Percentiles rank a stretch among this genome's conserved stretches.
Evolutionary conservation across 2,888 invertebrate species (phyloP).

Genomic region (Theretra japonica): DNA sequence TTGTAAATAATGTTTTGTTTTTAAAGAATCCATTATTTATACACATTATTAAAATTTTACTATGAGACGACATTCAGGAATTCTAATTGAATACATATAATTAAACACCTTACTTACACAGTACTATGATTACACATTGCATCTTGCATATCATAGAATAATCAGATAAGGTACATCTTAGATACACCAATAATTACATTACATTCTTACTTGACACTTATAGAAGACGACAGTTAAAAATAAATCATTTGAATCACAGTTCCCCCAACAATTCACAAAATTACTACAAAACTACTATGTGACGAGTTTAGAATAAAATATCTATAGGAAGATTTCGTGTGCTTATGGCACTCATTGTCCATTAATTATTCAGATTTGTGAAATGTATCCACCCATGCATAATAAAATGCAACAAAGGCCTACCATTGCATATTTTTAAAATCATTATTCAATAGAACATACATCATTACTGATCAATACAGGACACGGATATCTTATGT

Average conservation of each 20-base stretch:
- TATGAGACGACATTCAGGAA: background rate
- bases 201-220: background rate
- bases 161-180: background rate
- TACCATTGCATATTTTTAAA: background rate
- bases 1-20: background rate
- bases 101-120: background rate
- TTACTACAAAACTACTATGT: slow-evolving; percentile 3
- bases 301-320: background rate
- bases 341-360: background rate
- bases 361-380: background rate
- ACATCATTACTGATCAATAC: background rate
- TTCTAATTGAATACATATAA: background rate
- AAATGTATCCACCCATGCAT: slow-evolving; percentile 9
- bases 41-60: background rate
- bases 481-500: background rate
- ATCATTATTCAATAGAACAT: background rate
- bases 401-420: slow-evolving; percentile 7
- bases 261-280: slow-evolving; percentile 13
- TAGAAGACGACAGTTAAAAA: background rate
- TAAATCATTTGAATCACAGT: slow-evolving; percentile 21
- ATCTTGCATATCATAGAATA: background rate
- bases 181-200: background rate
- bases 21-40: background rate
- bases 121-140: background rate
- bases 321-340: background rate